Percentiles rank a stretch among this genome's conserved stretches.
These are phyloP conservation scores for Macrotis lagotis DNA, from an alignment of 2,113 vertebrate genomes.

Conservation along the genomic window DNA sequence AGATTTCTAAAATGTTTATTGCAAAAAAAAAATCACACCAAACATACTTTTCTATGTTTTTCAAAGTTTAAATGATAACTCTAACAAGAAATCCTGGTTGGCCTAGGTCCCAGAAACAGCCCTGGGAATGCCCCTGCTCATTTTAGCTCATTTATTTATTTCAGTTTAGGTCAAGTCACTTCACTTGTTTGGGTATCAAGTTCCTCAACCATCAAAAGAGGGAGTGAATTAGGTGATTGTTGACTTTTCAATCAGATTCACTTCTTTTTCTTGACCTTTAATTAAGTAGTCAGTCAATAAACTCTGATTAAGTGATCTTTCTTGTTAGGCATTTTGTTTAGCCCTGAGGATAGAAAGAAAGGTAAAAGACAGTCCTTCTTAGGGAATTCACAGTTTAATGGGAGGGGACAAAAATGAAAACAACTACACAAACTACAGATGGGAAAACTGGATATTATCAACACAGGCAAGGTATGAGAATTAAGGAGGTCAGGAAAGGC, in stretches of 20 bases:
- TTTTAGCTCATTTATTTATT: neutral
- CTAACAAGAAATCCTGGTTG: neutral
- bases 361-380: neutral
- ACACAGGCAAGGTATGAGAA: neutral
- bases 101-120: neutral
- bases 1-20: slow-evolving; percentile 6
- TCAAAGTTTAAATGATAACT: neutral
- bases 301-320: neutral
- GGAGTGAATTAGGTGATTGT: neutral
- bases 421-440: neutral
- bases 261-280: neutral
- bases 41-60: neutral
- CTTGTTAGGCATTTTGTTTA: neutral
- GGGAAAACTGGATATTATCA: neutral
- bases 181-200: neutral
- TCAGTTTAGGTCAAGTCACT: neutral
- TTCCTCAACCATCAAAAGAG: neutral
- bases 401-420: neutral
- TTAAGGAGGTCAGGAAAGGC: neutral
- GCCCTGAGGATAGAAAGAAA: neutral
- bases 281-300: neutral
- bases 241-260: neutral
- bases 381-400: neutral
- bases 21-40: neutral
- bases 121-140: neutral